Percentiles rank a stretch among this genome's conserved stretches.
These are phyloP conservation scores for Forbesichthys papilliferus DNA, from an alignment of 2,113 vertebrate species.

Conservation along the genomic window DNA sequence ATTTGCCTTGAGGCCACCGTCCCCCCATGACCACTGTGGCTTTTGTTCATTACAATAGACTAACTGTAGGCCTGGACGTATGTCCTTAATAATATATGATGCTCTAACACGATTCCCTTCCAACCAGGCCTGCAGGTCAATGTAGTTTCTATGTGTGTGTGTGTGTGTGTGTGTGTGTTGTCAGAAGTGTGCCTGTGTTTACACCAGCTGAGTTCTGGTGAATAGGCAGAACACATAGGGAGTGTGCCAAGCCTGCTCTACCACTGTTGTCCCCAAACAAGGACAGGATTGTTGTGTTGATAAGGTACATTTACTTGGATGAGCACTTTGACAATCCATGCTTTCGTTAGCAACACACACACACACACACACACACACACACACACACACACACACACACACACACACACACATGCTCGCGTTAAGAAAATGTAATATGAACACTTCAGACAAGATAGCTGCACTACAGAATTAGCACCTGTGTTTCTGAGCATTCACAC, in stretches of 20 bases:
- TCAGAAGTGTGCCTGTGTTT: conserved; percentile 70
- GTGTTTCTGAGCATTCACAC: conserved; percentile 56
- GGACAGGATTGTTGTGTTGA: conserved; percentile 63
- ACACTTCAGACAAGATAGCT: conserved; percentile 8
- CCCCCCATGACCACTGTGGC: conserved; percentile 21
- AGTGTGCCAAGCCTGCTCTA: conserved; percentile 60
- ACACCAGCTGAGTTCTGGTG: conserved; percentile 55
- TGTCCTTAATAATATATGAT: conserved; percentile 61
- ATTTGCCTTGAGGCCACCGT: conserved; percentile 18
- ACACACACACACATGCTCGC: too few relatives aligned
- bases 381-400: neutral
- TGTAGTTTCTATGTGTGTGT: conserved; percentile 9
- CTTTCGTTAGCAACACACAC: conserved; percentile 25
- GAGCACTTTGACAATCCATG: conserved; percentile 52
- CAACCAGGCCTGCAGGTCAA: conserved; percentile 33
- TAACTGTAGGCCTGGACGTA: conserved; percentile 40
- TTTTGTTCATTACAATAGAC: conserved; percentile 47
- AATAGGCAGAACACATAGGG: conserved; percentile 51
- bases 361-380: neutral
- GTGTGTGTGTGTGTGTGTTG: conserved; percentile 30
- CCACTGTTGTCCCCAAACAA: conserved; percentile 77
- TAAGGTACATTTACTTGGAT: conserved; percentile 31
- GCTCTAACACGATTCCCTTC: conserved; percentile 12
- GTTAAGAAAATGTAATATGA: conserved; percentile 2
- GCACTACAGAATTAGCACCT: conserved; percentile 37